Evolutionary conservation across 2,888 invertebrate species (phyloP), one percentile per base, ranked within the genome.

Genomic region (Lasioglossum marginatum): DNA sequence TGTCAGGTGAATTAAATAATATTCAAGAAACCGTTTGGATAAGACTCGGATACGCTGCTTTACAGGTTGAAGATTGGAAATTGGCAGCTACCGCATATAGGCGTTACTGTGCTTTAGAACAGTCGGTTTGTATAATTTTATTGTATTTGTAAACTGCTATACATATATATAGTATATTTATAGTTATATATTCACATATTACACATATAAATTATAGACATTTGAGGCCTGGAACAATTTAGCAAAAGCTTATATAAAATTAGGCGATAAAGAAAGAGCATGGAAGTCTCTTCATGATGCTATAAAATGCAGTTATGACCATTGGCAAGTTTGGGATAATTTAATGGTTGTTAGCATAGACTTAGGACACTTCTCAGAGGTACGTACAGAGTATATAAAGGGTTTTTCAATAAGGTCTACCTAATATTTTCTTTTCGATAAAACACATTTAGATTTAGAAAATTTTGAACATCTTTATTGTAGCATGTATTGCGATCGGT

Each of bases 161-260:
- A 31, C 16, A 16, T 19, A 74, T 45, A 12, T 27, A 27, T 57
- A 34, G 0, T 81, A 73, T 57, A 6, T 14, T 43, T 52, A 23
- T 52, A n/a, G 10, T 52, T 52, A n/a, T 52, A 45, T 19, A 60
- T 71, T 81, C 23, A 43, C 43, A 23, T 40, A 52, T 60, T 75
- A 37, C 14, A 14, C 40, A 27, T 72, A 71, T 81, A 76, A 43
- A 84, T 94, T 97, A 0, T 96, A 97, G 95, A 98, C 98, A 79
- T 99, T 98, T 95, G 99, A 99, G 95, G 99, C 99, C 0, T 99
- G 99, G 99, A 99, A 99, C 95, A 99, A 99, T 95, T 96, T 99
- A 83, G 98, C 99, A 23, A 98, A 99, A 93, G 98, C 98, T 4
- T 98, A 99, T 92, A 97, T 99, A 14, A 97, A 98, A 93, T 96